Evolutionary conservation across 2,888 invertebrate species (phyloP), one percentile per base, ranked within the genome.

Genomic region (Myopa testacea): DNA sequence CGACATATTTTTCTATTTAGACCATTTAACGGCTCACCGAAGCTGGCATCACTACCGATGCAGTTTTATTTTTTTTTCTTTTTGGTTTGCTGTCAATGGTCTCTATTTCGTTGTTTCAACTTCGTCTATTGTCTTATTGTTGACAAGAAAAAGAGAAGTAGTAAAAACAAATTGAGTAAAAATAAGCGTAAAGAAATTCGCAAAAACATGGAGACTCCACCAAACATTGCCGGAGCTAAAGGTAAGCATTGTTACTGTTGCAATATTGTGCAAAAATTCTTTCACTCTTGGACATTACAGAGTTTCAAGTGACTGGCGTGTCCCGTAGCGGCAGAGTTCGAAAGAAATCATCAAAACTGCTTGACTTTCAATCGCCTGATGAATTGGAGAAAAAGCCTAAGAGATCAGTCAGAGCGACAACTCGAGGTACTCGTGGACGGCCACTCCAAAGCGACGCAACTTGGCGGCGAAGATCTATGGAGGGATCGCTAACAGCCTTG

Each of bases 271-370:
- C n/a, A 14, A 40, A 34, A 26, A 1, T 12, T 8, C 8, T 40
- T 38, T 19, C 5, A 45, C 4, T 37, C 12, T 37, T 4, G 10
- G 5, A 8, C 14, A 5, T 34, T 14, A 8, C 80, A 87, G 94
- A 94, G 90, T 91, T 95, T 85, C 95, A 95, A 90, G 95, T 95
- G 77, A 95, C 95, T 76, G 96, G 96, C 10, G 93, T 96, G 62
- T 97, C 97, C 4, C 92, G 97, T 78, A 96, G 97, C 83, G 97
- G 97, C 37, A 91, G 97, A 78, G 96, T 98, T 0, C 91, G 98
- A 76, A 98, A 98, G 90, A 98, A 98, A 89, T 98, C 97, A 26
- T 97, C 97, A 0, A 97, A 98, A 88, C 91, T 98, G 65, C 93
- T 96, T 90, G 98, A 97, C 88, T 98, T 97, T 90, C 96, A 96